Base-by-base conservation (phyloP, 2,888 invertebrate species). In the Yponomeuta sedellus region DNA sequence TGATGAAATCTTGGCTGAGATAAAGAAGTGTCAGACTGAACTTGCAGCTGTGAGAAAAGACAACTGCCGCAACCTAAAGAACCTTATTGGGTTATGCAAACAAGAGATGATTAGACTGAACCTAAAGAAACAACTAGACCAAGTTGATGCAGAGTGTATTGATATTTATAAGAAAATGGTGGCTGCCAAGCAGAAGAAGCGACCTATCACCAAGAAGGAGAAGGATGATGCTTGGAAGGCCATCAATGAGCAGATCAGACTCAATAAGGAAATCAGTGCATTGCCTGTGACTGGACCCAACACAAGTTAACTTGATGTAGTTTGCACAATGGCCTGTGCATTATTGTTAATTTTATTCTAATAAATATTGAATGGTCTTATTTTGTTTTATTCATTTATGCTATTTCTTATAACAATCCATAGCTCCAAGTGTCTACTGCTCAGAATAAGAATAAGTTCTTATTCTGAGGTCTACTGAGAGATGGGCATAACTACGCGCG, bases 1-100 rank as follows among this genome's bases (percentile, higher is more conserved):
- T 75, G 97, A 97, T 86, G 98, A 98, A 85, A 96, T 98, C 75
- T 88, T 97, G 70, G 90, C 93, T 11, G 98, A 98, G 90, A 95
- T 98, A 16, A 96, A 96, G 77, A 94, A 96, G 75, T 97, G 97
- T 72, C 96, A 97, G 76, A 94, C 95, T 67, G 97, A 98, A 83
- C 85, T 97, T 20, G 92, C 93, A 64, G 93, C 94, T 25, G 93
- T 97, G 10, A 94, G 96, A 71, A 94, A 94, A 83, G 96, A 97
- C 78, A 98, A 98, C 80, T 93, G 94, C 70, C 92, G 92, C 34
- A 95, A 96, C 75, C 86, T 97, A 22, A 94, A 94, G 72, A 92
- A 92, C 67, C 84, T 97, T 1, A 92, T 95, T 68, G 92, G 93
- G 62, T 87, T 94, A 25, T 96, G 96, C 65, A 94, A 95, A 76